These are phyloP conservation scores for Osmoderma eremita DNA, from an alignment of 2,888 invertebrate genomes.

Conservation along the genomic window DNA sequence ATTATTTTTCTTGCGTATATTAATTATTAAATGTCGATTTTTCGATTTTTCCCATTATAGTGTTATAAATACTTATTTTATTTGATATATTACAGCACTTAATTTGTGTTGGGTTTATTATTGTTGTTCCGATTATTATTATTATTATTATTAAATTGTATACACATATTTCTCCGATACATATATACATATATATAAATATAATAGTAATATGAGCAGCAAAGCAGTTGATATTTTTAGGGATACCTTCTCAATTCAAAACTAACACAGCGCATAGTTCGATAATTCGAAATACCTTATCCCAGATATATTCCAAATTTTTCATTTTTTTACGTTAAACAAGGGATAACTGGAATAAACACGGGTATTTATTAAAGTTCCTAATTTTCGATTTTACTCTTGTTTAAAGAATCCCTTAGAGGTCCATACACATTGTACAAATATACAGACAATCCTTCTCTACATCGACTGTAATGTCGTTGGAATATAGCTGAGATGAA, in stretches of 20 bases:
- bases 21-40: no score
- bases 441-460: background rate
- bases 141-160: background rate
- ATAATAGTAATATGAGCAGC: slow-evolving; percentile 58
- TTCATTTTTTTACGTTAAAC: background rate
- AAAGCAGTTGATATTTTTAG: slow-evolving; percentile 58
- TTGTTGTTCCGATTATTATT: background rate
- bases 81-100: no score
- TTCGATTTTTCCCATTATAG: no score
- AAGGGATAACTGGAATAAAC: background rate
- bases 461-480: background rate
- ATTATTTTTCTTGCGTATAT: background rate
- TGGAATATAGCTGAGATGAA: slow-evolving; percentile 47
- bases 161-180: background rate
- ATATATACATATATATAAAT: background rate
- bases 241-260: slow-evolving; percentile 64
- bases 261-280: slow-evolving; percentile 62
- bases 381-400: slow-evolving; percentile 54
- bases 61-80: no score
- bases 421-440: no score
- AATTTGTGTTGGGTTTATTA: background rate
- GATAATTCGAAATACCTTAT: slow-evolving; percentile 54
- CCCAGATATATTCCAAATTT: slow-evolving; percentile 54
- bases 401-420: no score
- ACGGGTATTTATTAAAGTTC: slow-evolving; percentile 43